Evolutionary conservation across 2,113 vertebrate species (phyloP), one percentile per base, ranked within the genome.

Genomic region (Zosterops pallidus): DNA sequence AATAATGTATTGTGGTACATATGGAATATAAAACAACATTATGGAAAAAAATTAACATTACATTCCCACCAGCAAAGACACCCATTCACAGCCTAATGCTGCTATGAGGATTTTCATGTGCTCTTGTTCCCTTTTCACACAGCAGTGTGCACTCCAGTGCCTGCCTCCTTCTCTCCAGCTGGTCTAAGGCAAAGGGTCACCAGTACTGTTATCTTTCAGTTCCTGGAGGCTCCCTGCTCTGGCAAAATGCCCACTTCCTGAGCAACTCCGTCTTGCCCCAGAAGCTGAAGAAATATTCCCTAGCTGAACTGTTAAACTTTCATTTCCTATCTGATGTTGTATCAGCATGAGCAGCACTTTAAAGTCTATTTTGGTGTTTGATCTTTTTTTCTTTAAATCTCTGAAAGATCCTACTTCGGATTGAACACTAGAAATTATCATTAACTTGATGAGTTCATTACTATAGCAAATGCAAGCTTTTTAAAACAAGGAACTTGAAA

Each of bases 271-370:
- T 65, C 84, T 92, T 84, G 68, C 62, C 46, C 28, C 44, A 94
- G 71, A 94, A 95, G 53, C 50, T 80, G 74, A 63, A 79, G 63
- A 96, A 83, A 64, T 94, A 84, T 90, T 87, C 86, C 28, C 26
- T 50, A 47, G 80, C 19, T 94, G 84, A 94, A 90, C 71, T 91
- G 75, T 59, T 95, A 94, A 77, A 90, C 78, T 93, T 95, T 90
- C 23, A 62, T 92, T 93, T 95, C 67, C 90, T 94, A 77, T 64
- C 67, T 83, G 70, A 86, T 49, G 26, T 53, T 89, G 26, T 64
- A 53, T 60, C 64, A 90, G 53, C 64, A 88, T 39, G 28, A 91
- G 41, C 49, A 96, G 23, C 49, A 62, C 83, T 88, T 94, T 75
- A 81, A 77, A 89, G 15, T 55, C 55, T 86, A 11, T 89, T 86